Base-by-base conservation (phyloP, 2,797 vertebrate species). In the Galaxias olidus region DNA sequence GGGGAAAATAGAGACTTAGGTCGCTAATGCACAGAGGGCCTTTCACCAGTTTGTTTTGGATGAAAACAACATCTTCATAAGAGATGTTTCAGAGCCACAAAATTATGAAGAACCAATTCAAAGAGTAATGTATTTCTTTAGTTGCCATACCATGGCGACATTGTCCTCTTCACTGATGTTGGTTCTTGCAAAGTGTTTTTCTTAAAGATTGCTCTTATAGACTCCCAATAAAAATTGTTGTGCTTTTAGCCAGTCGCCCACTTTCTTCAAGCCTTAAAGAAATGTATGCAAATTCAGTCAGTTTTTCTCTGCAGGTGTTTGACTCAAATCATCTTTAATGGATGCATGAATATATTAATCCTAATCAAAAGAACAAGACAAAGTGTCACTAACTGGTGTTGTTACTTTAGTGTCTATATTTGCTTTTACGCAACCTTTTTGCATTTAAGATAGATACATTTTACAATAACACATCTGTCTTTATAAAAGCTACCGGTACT, bases 91-190 rank as follows among this genome's bases (percentile, higher is more conserved):
- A 86, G 70, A 72, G 66, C 83, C 75, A 76, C 79, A 84, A 88
- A 89, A 87, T 84, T 86, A 89, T 86, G 88, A 88, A 88, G 86
- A 90, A 90, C 90, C 88, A 89, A 90, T 90, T 88, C 74, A 78
- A 82, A 83, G 81, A 82, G 76, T 73, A 71, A 81, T 73, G 72
- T 82, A 74, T 68, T 44, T 68, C 76, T 75, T 75, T 64, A 59
- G 30, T 30, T 30, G 84, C 74, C 59, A 49, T 63, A 15, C 53
- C 62, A 68, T 84, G 9, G 12, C 15, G 11, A 14, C 30, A 20
- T 40, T 79, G 71, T 72, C 80, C 66, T 66, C 80, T 74, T 71
- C 78, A 75, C 68, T 83, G 66, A 6, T 30, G 30, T 30, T 6
- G 30, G 6, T 72, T 46, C 45, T 54, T 65, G 59, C 73, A 79